These are phyloP conservation scores for Amphiprion clarkii DNA, from an alignment of 2,797 vertebrate genomes.

Conservation along the genomic window DNA sequence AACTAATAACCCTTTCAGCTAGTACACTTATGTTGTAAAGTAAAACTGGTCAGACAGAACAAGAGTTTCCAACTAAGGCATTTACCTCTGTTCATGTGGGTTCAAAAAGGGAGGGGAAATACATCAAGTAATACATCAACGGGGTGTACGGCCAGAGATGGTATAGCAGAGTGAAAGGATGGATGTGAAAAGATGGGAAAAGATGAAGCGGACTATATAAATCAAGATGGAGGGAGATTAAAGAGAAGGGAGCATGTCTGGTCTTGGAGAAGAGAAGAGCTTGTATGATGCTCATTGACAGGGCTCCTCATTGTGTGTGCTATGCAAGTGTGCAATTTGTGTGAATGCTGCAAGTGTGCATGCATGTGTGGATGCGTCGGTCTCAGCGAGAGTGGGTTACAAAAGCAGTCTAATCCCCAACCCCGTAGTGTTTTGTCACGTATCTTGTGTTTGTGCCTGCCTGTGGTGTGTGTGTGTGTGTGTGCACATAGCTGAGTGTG, in stretches of 20 bases:
- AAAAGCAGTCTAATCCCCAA: conserved; percentile 13
- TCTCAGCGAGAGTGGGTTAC: conserved; percentile 36
- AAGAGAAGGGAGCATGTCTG: conserved; percentile 67
- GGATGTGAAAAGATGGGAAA: conserved; percentile 57
- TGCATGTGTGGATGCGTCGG: conserved; percentile 21
- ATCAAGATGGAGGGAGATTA: conserved; percentile 76
- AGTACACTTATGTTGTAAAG: conserved; percentile 15
- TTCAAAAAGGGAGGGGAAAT: conserved; percentile 58
- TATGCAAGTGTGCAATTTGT: conserved; percentile 25
- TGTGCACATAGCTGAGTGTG: neutral
- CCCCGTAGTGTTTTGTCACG: conserved; percentile 9
- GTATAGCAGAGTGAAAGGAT: conserved; percentile 47
- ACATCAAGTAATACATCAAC: conserved; percentile 67
- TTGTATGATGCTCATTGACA: conserved; percentile 64
- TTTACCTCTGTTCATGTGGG: conserved; percentile 38
- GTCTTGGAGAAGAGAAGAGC: conserved; percentile 49
- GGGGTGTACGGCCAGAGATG: conserved; percentile 47
- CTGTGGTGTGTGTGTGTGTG: conserved; percentile 11
- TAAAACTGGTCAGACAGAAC: conserved; percentile 21
- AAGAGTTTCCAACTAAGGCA: conserved; percentile 46
- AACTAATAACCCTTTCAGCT: neutral
- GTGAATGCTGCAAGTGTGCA: neutral
- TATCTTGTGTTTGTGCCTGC: conserved; percentile 15
- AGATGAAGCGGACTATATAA: conserved; percentile 79
- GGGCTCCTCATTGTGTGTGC: conserved; percentile 52